These are phyloP conservation scores for Caenorhabditis tropicalis DNA, from an alignment of 1,140 invertebrate genomes.

Conservation along the genomic window DNA sequence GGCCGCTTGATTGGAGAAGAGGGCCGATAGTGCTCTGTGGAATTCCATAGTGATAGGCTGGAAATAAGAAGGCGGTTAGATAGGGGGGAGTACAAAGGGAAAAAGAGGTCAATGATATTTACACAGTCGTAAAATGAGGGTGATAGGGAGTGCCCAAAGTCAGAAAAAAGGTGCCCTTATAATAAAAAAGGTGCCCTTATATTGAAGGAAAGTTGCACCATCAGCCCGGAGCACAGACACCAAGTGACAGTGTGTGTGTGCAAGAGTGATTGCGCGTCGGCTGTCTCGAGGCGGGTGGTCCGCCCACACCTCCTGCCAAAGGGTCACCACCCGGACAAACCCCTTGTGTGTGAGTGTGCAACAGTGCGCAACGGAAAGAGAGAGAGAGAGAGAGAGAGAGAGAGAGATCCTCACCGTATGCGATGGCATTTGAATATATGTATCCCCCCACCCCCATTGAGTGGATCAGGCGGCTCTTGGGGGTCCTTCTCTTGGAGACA, in stretches of 20 bases:
- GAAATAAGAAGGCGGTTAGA: not conserved
- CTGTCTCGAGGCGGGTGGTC: constrained; percentile 5
- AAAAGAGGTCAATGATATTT: not conserved
- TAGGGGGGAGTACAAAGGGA: not conserved
- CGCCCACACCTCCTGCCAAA: not conserved
- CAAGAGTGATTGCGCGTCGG: constrained; percentile 23
- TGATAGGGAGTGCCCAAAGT: not conserved
- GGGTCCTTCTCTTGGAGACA: not conserved
- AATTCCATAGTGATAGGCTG: constrained; percentile 8
- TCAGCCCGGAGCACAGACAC: not conserved
- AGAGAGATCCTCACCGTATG: not conserved
- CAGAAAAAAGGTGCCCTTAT: not conserved
- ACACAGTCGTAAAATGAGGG: not conserved
- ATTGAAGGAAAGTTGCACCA: not conserved
- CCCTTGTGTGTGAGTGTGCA: not conserved
- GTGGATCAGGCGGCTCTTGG: not conserved
- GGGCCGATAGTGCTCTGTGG: not conserved
- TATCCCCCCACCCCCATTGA: not conserved
- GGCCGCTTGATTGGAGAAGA: constrained; percentile 24
- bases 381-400: not conserved
- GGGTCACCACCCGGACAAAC: constrained; percentile 33
- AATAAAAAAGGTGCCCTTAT: not conserved
- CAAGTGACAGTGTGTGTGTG: not conserved
- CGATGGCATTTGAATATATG: constrained; percentile 28
- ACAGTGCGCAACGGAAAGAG: constrained; percentile 6